Base-by-base conservation (phyloP, 23 tunicate species). In the Trididemnum nubilum region DNA sequence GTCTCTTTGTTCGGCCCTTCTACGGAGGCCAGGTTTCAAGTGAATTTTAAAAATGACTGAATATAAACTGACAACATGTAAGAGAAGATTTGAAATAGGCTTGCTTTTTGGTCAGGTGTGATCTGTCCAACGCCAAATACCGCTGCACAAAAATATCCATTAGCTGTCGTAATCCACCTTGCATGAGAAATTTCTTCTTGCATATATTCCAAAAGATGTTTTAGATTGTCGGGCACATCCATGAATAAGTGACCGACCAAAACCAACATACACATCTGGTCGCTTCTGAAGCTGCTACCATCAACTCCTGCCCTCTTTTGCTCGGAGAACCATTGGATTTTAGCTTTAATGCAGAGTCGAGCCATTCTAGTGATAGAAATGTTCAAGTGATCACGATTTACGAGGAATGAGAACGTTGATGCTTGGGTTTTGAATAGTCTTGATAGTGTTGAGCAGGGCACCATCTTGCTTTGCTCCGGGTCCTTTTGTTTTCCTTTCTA, bases 181-280 rank as follows among this genome's bases (percentile, higher is more conserved):
- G n/a, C 26, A 61, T 61, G 67, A 12, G 4, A 21, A 21, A n/a
- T 61, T n/a, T 61, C 28, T 24, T 61, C 67, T n/a, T 61, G 26
- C 26, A 12, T 12, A n/a, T 61, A 61, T 24, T 21, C 5, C 29
- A 61, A 24, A 61, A 61, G n/a, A n/a, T 61, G 4, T 12, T 61
- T 61, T 3, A 61, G 29, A 24, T 61, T 61, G 67, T 61, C 67
- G 18, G 67, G 67, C 5, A 61, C 67, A 61, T 61, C 67, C 26
- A n/a, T 61, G 29, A 61, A 12, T 12, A 61, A 3, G 28, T 61
- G 26, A n/a, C 67, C 18, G n/a, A 5, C 29, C 29, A 61, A 61
- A 12, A 24, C 28, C 29, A 24, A 61, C 26, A 61, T 12, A n/a
- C 67, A 61, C 3, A 61, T n/a, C 67, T 12, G 25, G n/a, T 61